phyloP scores from a whole-genome alignment of 2,888 invertebrate species.

The Lagria hirta region DNA sequence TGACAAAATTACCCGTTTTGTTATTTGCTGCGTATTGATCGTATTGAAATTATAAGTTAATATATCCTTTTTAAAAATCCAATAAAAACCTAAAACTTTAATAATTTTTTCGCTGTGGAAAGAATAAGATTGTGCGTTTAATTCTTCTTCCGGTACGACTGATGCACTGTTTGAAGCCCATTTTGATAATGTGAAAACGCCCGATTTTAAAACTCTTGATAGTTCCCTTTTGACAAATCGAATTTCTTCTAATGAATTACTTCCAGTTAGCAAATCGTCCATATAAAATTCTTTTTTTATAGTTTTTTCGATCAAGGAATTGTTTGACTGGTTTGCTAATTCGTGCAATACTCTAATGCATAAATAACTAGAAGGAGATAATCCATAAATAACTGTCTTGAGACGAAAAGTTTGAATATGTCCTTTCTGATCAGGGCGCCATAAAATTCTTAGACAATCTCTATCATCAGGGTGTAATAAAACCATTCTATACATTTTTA shows the following conservation, averaged over 20 bases:
- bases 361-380: not conserved
- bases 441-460: constrained; percentile 29
- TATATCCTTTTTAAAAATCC: constrained; percentile 9
- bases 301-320: not conserved
- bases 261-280: not conserved
- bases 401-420: not conserved
- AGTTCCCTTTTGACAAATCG: not conserved
- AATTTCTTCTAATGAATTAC: not conserved
- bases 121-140: constrained; percentile 4
- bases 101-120: constrained; percentile 20
- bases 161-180: constrained; percentile 14
- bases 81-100: constrained; percentile 27
- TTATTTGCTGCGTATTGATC: not conserved
- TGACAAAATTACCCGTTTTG: constrained; percentile 14
- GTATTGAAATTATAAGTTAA: constrained; percentile 11
- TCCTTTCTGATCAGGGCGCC: constrained; percentile 12
- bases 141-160: constrained; percentile 7
- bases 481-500: constrained; percentile 33
- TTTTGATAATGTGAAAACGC: constrained; percentile 1
- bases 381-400: constrained; percentile 1
- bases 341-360: not conserved
- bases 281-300: constrained; percentile 3
- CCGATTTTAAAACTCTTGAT: not conserved
- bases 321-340: not conserved
- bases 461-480: constrained; percentile 21